Conservation (phyloP, 2,888 invertebrate genomes). For the Drosophila siamana region DNA sequence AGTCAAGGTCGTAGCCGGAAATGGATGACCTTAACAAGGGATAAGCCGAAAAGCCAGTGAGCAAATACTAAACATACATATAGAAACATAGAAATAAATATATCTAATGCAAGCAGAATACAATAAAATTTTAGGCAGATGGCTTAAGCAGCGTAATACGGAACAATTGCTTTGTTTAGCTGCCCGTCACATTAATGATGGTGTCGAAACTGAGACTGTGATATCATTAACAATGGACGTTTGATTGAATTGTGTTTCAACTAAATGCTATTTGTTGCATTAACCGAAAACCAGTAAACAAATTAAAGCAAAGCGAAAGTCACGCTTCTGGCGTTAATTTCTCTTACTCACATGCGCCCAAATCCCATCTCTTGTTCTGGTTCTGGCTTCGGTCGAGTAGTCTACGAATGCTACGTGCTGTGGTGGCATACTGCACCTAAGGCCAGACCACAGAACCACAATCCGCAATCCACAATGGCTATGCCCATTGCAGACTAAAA, state of each 20-base stretch:
- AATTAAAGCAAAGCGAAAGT: constrained; percentile 31
- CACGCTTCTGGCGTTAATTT: constrained; percentile 35
- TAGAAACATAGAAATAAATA: neutral
- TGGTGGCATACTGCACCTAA: constrained; percentile 23
- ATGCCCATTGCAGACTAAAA: constrained; percentile 26
- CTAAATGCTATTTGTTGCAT: constrained; percentile 33
- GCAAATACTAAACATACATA: neutral
- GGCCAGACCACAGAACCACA: constrained; percentile 50
- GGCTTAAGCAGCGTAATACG: neutral
- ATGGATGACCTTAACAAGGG: constrained; percentile 7
- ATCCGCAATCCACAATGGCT: constrained; percentile 23
- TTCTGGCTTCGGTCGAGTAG: neutral
- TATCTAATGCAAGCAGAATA: neutral
- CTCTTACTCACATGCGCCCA: constrained; percentile 7
- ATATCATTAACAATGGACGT: constrained; percentile 7
- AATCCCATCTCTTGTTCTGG: constrained; percentile 10
- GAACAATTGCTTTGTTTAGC: neutral
- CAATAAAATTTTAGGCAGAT: neutral
- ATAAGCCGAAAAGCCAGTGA: neutral
- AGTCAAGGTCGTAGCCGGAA: constrained; percentile 17
- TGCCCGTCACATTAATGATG: neutral
- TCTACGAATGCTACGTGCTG: constrained; percentile 31
- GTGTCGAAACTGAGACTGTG: neutral
- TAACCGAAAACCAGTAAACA: constrained; percentile 17
- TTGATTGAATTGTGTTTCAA: constrained; percentile 28